These are phyloP conservation scores for Muraenolepis orangiensis DNA, from an alignment of 2,797 vertebrate species.

Conservation along the genomic window DNA sequence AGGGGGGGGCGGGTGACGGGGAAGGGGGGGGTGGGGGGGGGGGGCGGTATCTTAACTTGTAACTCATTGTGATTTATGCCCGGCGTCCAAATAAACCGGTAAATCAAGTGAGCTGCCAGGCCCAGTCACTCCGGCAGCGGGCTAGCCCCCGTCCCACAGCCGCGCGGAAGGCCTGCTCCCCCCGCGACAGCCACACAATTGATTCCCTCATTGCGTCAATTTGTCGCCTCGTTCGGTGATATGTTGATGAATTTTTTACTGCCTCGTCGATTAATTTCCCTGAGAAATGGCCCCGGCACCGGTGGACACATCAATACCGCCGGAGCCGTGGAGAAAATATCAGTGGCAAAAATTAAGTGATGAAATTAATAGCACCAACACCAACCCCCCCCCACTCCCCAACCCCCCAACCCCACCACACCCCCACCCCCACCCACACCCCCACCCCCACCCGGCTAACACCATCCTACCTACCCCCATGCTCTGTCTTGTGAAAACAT, in stretches of 20 bases:
- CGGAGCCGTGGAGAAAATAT: conserved; percentile 57
- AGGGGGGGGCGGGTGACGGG: too few species aligned
- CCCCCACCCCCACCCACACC: too few species aligned
- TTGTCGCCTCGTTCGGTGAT: conserved; percentile 83
- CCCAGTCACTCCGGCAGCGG: conserved; percentile 72
- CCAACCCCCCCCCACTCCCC: conserved; percentile 37
- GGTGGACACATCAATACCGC: conserved; percentile 72
- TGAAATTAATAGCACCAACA: conserved; percentile 82
- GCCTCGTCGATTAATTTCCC: conserved; percentile 83
- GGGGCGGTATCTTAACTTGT: conserved; percentile 65
- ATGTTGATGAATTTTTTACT: conserved; percentile 82
- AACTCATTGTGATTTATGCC: conserved; percentile 81
- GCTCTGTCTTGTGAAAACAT: conserved; percentile 75
- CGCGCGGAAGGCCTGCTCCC: conserved; percentile 49
- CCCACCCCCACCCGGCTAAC: too few species aligned
- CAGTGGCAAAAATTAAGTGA: conserved; percentile 81
- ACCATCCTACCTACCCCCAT: not conserved
- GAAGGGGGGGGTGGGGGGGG: conserved; percentile 24
- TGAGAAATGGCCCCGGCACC: conserved; percentile 73
- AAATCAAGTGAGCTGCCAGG: conserved; percentile 75
- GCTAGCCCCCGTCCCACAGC: conserved; percentile 54
- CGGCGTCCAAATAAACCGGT: conserved; percentile 76
- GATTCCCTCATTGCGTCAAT: conserved; percentile 83
- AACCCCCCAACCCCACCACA: too few species aligned
- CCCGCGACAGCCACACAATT: conserved; percentile 76